Evolutionary conservation across 2,113 vertebrate genomes (phyloP).

Genomic region (Neogale vison): DNA sequence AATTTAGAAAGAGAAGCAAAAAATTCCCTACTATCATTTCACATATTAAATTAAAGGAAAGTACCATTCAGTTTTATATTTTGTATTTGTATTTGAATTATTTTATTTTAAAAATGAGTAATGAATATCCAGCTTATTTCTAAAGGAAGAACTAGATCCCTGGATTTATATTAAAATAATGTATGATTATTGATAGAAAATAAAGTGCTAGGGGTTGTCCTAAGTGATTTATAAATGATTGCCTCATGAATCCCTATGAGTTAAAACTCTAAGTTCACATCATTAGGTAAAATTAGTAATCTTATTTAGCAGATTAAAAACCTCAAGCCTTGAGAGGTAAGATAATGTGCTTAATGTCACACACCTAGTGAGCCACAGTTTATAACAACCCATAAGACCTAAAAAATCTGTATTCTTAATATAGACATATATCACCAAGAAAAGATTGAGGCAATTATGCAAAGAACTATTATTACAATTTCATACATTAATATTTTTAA

Average conservation of each 20-base stretch:
- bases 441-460: not conserved
- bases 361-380: not conserved
- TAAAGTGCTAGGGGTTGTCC: not conserved
- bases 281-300: not conserved
- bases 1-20: not conserved
- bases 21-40: not conserved
- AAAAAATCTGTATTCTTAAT: not conserved
- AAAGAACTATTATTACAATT: not conserved
- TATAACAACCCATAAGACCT: not conserved
- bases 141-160: not conserved
- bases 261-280: not conserved
- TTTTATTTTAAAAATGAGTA: not conserved
- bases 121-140: not conserved
- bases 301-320: not conserved
- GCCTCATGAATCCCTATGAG: not conserved
- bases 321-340: not conserved
- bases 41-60: not conserved
- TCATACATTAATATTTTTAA: not conserved
- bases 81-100: not conserved
- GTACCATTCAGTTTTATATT: not conserved
- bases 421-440: not conserved
- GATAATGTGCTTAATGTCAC: not conserved
- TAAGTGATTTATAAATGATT: not conserved
- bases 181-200: not conserved
- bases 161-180: not conserved